A percentile compares a stretch with the other conserved stretches of the same genome.
These are phyloP conservation scores for Laterallus jamaicensis DNA, from an alignment of 2,113 vertebrate species.

Conservation along the genomic window DNA sequence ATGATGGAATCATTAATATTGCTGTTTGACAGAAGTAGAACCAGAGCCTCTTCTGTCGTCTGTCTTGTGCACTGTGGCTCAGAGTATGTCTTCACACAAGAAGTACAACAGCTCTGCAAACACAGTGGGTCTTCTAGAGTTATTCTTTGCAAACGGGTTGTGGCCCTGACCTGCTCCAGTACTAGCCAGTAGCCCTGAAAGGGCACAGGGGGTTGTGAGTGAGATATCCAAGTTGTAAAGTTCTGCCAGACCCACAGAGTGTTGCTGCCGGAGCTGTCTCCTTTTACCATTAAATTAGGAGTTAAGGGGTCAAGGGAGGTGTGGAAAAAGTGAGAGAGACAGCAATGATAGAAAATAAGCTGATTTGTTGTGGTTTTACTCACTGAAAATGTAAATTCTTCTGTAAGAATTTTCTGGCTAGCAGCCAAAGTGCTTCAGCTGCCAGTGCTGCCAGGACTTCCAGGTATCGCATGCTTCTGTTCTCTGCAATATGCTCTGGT, in stretches of 20 bases:
- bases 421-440: not conserved
- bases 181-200: not conserved
- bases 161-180: not conserved
- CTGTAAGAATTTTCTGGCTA: not conserved
- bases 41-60: not conserved
- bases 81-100: not conserved
- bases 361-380: not conserved
- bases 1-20: not conserved
- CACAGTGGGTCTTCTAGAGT: not conserved
- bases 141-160: not conserved
- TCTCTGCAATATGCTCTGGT: not conserved
- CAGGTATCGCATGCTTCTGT: not conserved
- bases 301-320: not conserved
- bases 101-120: not conserved
- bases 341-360: not conserved
- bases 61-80: accelerated
- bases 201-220: not conserved
- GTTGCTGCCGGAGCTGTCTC: not conserved
- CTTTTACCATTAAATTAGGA: not conserved
- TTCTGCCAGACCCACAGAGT: not conserved
- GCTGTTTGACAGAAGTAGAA: not conserved
- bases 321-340: not conserved
- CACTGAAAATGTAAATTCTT: not conserved
- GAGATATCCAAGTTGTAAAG: not conserved
- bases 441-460: not conserved